Percentiles rank a stretch among this genome's conserved stretches.
Evolutionary conservation across 2,888 invertebrate genomes (phyloP).

Genomic region (Drosophila setosimentum): DNA sequence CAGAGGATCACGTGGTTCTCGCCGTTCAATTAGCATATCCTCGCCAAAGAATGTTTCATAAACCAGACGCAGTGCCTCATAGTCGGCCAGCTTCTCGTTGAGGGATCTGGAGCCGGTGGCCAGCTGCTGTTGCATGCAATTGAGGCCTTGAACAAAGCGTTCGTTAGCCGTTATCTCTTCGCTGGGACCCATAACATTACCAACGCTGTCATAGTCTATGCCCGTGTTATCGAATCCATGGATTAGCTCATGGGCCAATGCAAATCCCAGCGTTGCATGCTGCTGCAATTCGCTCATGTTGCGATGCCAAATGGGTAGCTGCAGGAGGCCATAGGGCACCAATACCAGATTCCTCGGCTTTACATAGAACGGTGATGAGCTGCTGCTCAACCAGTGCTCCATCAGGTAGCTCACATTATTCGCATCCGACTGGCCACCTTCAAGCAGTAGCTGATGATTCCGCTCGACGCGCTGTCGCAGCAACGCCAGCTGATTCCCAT

Average conservation of each 20-base stretch:
- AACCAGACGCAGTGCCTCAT: conserved; percentile 81
- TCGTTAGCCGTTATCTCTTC: conserved; percentile 78
- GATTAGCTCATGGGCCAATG: conserved; percentile 80
- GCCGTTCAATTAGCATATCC: conserved; percentile 41
- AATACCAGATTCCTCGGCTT: conserved; percentile 80
- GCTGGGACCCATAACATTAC: conserved; percentile 82
- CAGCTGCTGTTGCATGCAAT: conserved; percentile 80
- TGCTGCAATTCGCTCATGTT: conserved; percentile 75
- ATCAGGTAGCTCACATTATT: conserved; percentile 63
- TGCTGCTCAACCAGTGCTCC: conserved; percentile 71
- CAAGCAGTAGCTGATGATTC: conserved; percentile 60
- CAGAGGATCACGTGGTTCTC: conserved; percentile 58
- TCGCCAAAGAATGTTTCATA: conserved; percentile 77
- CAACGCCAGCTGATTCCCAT: conserved; percentile 79
- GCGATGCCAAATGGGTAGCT: conserved; percentile 78
- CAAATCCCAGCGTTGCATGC: conserved; percentile 79
- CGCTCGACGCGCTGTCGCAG: conserved; percentile 69
- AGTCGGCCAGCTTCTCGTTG: conserved; percentile 82
- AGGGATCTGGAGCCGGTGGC: conserved; percentile 76
- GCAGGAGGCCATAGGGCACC: conserved; percentile 80
- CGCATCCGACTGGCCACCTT: conserved; percentile 27
- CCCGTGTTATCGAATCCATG: conserved; percentile 83
- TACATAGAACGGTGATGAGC: conserved; percentile 82
- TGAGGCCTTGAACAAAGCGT: conserved; percentile 71
- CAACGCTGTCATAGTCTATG: conserved; percentile 80